Evolutionary conservation across 2,797 vertebrate genomes (phyloP), one percentile per base, ranked within the genome.

Genomic region (Syngnathus rostellatus): DNA sequence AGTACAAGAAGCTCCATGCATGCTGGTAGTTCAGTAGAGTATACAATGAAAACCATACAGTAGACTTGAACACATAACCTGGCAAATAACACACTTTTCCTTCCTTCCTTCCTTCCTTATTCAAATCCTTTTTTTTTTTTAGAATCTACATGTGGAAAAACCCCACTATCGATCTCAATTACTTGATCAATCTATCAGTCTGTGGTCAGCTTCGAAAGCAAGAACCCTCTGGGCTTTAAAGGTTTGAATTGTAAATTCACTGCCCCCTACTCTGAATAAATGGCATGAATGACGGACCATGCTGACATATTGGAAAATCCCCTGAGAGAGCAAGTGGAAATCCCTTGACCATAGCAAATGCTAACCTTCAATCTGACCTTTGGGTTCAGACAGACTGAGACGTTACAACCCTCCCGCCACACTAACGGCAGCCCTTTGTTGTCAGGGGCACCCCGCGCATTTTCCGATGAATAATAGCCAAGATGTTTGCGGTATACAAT

Each of bases 311-410:
- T 57, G 55, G 25, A 57, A 37, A 37, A 62, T 77, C 77, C 69
- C 73, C 68, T 72, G 77, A 83, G 76, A 70, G 75, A 83, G 81
- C 69, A 71, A 74, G 11, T 43, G 41, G 63, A 64, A 74, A 65
- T 71, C 60, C 68, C 68, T 66, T 1, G n/a, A 54, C 10, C 25
- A 9, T 67, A 37, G 75, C 16, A 12, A 83, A 78, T 78, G 81
- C 79, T 82, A 65, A 81, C 78, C 81, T 43, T 43, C 12, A 4
- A 43, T 43, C 41, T 43, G 2, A 74, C 76, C 72, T 83, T 81
- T 84, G 70, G 73, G 5, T 69, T 66, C 73, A 79, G 74, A 77
- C 76, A 80, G 78, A 81, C 46, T 40, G 74, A 72, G 76, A 72
- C 11, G 31, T 62, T 54, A 45, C 53, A 73, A 69, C 65, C 46